Base-by-base conservation (phyloP, 2,113 vertebrate species). In the Polypterus bichir region DNA sequence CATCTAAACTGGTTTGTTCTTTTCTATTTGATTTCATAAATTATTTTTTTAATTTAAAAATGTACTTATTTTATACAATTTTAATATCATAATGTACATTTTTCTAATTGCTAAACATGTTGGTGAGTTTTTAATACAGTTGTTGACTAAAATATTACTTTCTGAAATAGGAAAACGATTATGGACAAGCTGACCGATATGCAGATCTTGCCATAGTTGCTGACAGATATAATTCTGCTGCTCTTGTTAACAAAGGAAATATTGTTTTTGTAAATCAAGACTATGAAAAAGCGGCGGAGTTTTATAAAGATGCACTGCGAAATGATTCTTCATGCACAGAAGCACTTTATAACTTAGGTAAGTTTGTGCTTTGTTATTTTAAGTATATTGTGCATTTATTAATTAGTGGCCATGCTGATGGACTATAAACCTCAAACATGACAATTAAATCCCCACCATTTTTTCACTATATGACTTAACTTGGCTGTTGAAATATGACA, bases 271-370 rank as follows among this genome's bases (percentile, higher is more conserved):
- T 83, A 71, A 92, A 74, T 5, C 85, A 87, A 63, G 94, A 98
- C 70, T 89, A 79, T 57, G 94, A 95, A 69, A 98, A 97, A 78
- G 91, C 96, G 65, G 88, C 89, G 11, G 96, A 98, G 70, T 97
- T 93, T 74, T 99, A 90, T 70, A 94, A 92, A 66, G 96, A 99
- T 71, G 92, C 96, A 10, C 81, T 99, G 52, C 86, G 92, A 72
- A 99, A 97, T 4, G 96, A 99, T 71, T 97, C 93, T 1, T 97
- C 91, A 4, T 99, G 95, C 77, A 95, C 95, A 0, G 94, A 97
- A 79, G 93, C 90, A 3, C 91, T 97, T 63, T 96, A 97, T 69
- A 99, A 99, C 74, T 83, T 99, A 69, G 96, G 96, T 97, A 76
- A 82, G 76, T 67, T 9, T 27, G 27, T 27, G 27, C 27, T 27